Percentiles rank a stretch among this genome's conserved stretches.
Evolutionary conservation across 2,888 invertebrate genomes (phyloP).

Genomic region (Steinernema carpocapsae): DNA sequence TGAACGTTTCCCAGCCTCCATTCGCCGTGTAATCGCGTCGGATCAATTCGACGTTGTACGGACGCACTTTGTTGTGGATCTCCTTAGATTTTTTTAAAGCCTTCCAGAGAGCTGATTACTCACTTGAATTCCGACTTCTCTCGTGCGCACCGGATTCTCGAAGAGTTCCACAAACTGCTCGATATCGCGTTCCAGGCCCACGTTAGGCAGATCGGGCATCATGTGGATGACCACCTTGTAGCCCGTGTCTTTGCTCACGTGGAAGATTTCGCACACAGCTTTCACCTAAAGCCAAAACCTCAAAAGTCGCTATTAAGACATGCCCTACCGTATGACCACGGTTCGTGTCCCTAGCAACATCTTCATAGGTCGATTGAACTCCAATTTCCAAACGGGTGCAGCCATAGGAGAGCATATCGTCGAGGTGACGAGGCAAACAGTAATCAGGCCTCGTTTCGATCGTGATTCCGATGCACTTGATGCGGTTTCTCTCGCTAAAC

Average conservation of each 20-base stretch:
- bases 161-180: conserved; percentile 72
- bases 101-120: conserved; percentile 24
- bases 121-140: conserved; percentile 90
- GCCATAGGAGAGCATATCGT: conserved; percentile 91
- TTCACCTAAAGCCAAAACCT: conserved; percentile 62
- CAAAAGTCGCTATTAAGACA: not conserved
- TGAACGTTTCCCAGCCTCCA: conserved; percentile 96
- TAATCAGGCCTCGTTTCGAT: conserved; percentile 99
- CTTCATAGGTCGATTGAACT: conserved; percentile 97
- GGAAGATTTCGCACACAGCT: conserved; percentile 95
- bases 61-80: conserved; percentile 92
- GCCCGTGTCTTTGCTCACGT: conserved; percentile 94
- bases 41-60: conserved; percentile 85
- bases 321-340: conserved; percentile 72
- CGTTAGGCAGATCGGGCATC: conserved; percentile 99
- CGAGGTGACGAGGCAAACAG: conserved; percentile 88
- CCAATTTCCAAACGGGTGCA: conserved; percentile 91
- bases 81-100: no score
- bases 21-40: conserved; percentile 94
- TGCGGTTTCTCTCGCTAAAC: conserved; percentile 85
- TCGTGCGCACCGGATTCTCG: conserved; percentile 88
- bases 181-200: conserved; percentile 91
- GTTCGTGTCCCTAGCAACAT: conserved; percentile 96
- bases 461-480: conserved; percentile 99
- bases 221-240: conserved; percentile 82